phyloP scores from a whole-genome alignment of 35 echinoderm and acorn worm species.

The Amphiura filiformis region DNA sequence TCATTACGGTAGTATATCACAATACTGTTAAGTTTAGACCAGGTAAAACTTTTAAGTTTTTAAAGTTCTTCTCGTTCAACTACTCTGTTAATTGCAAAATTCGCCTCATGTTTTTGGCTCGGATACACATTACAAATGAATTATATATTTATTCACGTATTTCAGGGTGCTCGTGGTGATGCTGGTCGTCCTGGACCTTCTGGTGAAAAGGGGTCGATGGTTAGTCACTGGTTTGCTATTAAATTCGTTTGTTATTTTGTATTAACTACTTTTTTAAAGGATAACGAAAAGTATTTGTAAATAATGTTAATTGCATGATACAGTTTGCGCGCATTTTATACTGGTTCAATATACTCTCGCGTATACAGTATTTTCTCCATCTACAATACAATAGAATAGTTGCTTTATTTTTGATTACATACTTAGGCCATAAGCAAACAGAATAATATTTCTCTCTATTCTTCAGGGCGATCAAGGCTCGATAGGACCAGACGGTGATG shows the following conservation, averaged over 20 bases:
- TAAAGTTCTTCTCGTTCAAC: neutral
- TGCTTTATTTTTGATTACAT: neutral
- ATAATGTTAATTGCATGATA: neutral
- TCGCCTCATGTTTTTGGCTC: neutral
- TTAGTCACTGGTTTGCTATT: neutral
- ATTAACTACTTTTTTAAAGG: neutral
- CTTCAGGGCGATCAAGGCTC: neutral
- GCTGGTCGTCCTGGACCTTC: neutral
- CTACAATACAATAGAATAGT: neutral
- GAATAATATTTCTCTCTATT: neutral
- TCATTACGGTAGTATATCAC: neutral
- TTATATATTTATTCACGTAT: neutral
- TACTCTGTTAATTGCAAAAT: neutral
- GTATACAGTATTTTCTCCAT: neutral
- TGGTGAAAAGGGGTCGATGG: constrained; percentile 8
- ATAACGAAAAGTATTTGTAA: neutral
- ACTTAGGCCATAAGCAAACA: neutral
- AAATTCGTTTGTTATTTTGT: neutral
- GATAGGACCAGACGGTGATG: neutral
- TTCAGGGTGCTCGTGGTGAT: neutral
- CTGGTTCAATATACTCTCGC: neutral
- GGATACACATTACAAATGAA: neutral
- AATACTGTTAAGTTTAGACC: neutral
- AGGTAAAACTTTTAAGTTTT: neutral
- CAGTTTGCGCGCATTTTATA: neutral